A percentile compares a stretch with the other conserved stretches of the same genome.
Evolutionary conservation across 2,113 vertebrate genomes (phyloP).

Genomic region (Onychorhynchus coronatus): DNA sequence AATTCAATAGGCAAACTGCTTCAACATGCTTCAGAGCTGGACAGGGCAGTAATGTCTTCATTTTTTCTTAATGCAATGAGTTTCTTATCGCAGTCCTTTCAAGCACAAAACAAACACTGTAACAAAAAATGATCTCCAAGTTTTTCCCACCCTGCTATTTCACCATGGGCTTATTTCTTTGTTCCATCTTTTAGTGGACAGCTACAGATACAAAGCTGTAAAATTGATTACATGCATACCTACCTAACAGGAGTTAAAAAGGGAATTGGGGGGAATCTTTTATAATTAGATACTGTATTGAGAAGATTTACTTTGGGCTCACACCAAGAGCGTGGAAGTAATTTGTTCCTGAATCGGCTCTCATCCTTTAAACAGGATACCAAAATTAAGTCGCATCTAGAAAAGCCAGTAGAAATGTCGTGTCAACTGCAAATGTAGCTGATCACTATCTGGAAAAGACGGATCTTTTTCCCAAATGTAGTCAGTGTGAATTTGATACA

Average conservation of each 20-base stretch:
- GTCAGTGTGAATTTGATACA: constrained; percentile 8
- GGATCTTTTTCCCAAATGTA: not conserved
- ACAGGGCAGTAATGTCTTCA: constrained; percentile 89
- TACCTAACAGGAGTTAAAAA: not conserved
- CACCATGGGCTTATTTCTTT: constrained; percentile 19
- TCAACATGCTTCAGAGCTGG: constrained; percentile 86
- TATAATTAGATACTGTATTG: constrained; percentile 3
- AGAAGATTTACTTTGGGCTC: not conserved
- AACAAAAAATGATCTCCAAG: constrained; percentile 64
- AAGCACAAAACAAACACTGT: constrained; percentile 69
- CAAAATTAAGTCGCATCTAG: not conserved
- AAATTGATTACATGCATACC: constrained; percentile 16
- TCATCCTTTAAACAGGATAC: not conserved
- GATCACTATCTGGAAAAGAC: not conserved
- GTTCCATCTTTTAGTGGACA: not conserved
- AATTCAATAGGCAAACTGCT: constrained; percentile 93
- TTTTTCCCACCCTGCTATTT: constrained; percentile 51
- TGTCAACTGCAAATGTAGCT: constrained; percentile 11
- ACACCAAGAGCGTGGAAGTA: not conserved
- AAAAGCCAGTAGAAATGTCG: constrained; percentile 8
- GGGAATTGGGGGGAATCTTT: not conserved
- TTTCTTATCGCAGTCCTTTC: constrained; percentile 66
- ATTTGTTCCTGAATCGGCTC: not conserved
- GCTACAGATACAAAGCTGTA: not conserved
- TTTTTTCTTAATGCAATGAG: constrained; percentile 70